Percentiles rank a stretch among this genome's conserved stretches.
Evolutionary conservation across 1,140 invertebrate genomes (phyloP).

Genomic region (Spodoptera litura): DNA sequence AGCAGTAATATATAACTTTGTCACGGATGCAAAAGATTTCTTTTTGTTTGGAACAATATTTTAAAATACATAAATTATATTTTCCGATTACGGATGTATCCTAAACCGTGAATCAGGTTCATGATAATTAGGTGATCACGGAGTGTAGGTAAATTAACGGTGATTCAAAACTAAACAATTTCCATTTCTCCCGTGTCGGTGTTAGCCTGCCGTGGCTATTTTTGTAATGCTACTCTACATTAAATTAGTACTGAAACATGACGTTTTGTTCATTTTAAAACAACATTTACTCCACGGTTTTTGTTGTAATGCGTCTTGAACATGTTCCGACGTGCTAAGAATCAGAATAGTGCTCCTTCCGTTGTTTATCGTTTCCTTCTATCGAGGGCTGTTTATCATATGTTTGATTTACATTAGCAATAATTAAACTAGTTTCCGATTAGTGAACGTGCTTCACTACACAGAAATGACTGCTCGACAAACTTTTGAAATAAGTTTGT

Average conservation of each 20-base stretch:
- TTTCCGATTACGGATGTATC: background rate
- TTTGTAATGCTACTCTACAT: conserved; percentile 48
- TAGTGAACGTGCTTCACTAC: background rate
- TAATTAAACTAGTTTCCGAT: conserved; percentile 39
- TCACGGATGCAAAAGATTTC: no score
- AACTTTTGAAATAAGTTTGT: conserved; percentile 20
- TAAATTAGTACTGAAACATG: conserved; percentile 40
- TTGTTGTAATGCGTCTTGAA: conserved; percentile 41
- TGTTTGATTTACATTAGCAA: conserved; percentile 47
- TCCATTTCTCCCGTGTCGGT: conserved; percentile 21
- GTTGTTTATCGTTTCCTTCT: conserved; percentile 53
- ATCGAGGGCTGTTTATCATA: conserved; percentile 40
- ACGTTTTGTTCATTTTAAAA: conserved; percentile 44
- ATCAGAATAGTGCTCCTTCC: conserved; percentile 47
- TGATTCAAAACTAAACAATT: conserved; percentile 35
- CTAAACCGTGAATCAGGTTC: background rate
- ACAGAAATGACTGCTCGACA: background rate
- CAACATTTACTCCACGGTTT: conserved; percentile 47
- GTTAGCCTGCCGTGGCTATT: conserved; percentile 40
- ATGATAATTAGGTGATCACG: background rate
- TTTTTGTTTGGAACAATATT: background rate
- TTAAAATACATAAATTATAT: background rate
- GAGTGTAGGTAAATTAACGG: background rate
- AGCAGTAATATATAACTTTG: no score
- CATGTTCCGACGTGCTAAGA: conserved; percentile 44